A percentile compares a stretch with the other conserved stretches of the same genome.
Evolutionary conservation across 2,113 vertebrate species (phyloP).

Genomic region (Sphyrna mokarran): DNA sequence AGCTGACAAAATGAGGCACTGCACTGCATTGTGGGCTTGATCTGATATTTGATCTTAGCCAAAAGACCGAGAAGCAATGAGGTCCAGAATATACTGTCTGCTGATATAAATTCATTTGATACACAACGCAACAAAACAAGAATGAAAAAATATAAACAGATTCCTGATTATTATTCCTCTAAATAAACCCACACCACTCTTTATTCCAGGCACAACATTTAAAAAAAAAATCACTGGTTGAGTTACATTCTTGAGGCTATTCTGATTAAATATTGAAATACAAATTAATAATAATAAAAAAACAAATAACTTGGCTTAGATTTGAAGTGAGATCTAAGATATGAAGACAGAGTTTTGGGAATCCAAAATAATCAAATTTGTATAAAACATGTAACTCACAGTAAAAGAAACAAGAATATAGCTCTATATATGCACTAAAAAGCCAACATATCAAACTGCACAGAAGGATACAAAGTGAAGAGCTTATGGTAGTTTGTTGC

Average conservation of each 20-base stretch:
- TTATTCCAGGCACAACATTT: background rate
- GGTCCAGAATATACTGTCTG: background rate
- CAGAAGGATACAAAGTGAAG: conserved; percentile 77
- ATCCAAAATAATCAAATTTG: background rate
- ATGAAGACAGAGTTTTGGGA: conserved; percentile 8
- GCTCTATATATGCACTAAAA: background rate
- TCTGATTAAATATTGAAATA: conserved; percentile 11
- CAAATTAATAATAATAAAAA: background rate
- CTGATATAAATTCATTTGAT: background rate
- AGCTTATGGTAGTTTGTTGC: conserved; percentile 55
- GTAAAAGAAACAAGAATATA: background rate
- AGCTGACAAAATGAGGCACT: too few relatives aligned
- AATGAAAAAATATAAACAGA: background rate
- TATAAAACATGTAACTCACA: background rate
- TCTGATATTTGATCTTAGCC: too few relatives aligned
- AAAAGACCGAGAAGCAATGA: background rate
- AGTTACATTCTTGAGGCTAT: background rate
- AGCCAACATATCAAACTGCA: background rate
- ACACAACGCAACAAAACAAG: background rate
- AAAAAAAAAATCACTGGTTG: background rate
- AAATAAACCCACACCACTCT: background rate
- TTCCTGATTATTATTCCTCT: background rate
- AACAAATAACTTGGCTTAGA: background rate
- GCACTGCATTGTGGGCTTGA: too few relatives aligned
- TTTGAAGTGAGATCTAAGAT: background rate